These are phyloP conservation scores for Dicranocentrus wangi DNA, from an alignment of 2,888 invertebrate genomes.

Conservation along the genomic window DNA sequence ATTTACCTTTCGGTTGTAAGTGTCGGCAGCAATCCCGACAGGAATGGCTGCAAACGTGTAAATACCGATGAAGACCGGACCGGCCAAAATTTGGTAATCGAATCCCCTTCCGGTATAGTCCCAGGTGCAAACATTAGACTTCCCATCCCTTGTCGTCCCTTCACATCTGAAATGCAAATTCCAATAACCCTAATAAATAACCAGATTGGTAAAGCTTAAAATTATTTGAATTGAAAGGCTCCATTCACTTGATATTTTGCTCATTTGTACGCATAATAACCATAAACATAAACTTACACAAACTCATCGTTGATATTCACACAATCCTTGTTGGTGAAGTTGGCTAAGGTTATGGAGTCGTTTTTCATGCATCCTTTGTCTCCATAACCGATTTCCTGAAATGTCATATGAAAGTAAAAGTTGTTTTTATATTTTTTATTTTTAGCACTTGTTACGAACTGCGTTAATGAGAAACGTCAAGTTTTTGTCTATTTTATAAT, in stretches of 20 bases:
- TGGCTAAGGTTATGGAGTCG: constrained; percentile 41
- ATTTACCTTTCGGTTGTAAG: constrained; percentile 71
- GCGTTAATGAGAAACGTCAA: too few species aligned
- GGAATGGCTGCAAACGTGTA: constrained; percentile 71
- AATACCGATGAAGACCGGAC: constrained; percentile 71
- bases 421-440: too few species aligned
- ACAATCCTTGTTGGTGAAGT: constrained; percentile 45
- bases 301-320: constrained; percentile 29
- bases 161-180: constrained; percentile 42
- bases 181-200: too few species aligned
- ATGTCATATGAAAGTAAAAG: too few species aligned
- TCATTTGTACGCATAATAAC: too few species aligned
- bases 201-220: constrained; percentile 15
- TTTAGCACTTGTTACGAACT: too few species aligned
- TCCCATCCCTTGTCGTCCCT: neutral
- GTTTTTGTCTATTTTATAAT: too few species aligned
- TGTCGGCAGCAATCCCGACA: constrained; percentile 70
- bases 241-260: too few species aligned
- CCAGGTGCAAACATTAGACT: constrained; percentile 68
- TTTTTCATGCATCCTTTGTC: constrained; percentile 68
- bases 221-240: too few species aligned
- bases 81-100: constrained; percentile 71
- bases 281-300: constrained; percentile 40
- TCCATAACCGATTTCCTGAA: constrained; percentile 70
- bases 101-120: constrained; percentile 70